Base-by-base conservation (phyloP, 2,113 vertebrate species). In the Nicator chloris region DNA sequence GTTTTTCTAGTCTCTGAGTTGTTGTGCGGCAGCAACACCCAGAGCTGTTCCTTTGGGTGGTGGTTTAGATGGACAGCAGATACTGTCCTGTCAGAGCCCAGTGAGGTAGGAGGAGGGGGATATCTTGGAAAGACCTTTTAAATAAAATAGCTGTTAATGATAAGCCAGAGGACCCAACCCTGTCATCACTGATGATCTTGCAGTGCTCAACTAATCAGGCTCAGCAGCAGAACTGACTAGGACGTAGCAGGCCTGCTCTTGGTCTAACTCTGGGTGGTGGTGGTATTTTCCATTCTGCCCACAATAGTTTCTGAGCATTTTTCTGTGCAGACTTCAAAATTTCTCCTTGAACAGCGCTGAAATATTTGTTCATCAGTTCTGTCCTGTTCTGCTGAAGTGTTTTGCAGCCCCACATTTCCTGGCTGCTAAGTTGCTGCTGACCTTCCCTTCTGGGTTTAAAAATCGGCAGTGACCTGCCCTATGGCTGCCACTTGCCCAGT, bases 161-260 rank as follows among this genome's bases (percentile, higher is more conserved):
- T 49, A 50, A 86, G 30, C 54, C 14, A 7, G 59, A 56, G 33
- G 21, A 73, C 42, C 21, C 73, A 44, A 3, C 15, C 4, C 27
- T 2, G 0, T 15, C 11, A 28, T 49, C 47, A 15, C 1, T n/a
- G 60, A 4, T 49, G 56, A 22, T 40, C 45, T 33, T 35, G 54
- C 50, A 60, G 54, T 59, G 53, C 78, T 78, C 49, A 45, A 0
- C 28, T 61, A 27, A 35, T 69, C 60, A 20, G 50, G 26, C 64
- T 71, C 72, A 37, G 39, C 57, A 27, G 39, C 13, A 30, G 54
- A 44, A 66, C 42, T 49, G 47, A 19, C 47, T 40, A 17, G 42
- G 24, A 11, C 47, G 9, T 14, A 13, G 19, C 26, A 3, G 57
- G 23, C 11, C 61, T 61, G 45, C 40, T 59, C 51, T 22, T 76